These are phyloP conservation scores for Mechanitis mazaeus DNA, from an alignment of 2,888 invertebrate species.

Conservation along the genomic window DNA sequence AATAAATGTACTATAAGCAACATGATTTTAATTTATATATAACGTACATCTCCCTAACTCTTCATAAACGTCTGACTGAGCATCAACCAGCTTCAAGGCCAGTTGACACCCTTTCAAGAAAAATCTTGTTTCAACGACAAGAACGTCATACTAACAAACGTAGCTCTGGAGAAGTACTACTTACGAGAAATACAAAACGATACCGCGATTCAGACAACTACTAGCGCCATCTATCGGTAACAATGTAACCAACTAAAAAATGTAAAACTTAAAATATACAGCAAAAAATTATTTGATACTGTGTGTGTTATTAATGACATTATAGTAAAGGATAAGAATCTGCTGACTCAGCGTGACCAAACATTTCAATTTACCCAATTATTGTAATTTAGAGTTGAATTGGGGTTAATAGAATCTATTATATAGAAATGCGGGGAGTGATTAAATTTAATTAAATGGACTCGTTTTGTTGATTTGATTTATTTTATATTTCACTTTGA, in stretches of 20 bases:
- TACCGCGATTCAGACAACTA: conserved; percentile 29
- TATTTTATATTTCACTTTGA: conserved; percentile 2
- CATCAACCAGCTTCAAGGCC: conserved; percentile 23
- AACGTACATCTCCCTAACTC: too few species aligned
- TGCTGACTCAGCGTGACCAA: conserved; percentile 35
- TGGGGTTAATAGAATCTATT: conserved; percentile 56
- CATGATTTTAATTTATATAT: too few species aligned
- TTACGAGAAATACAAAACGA: conserved; percentile 15
- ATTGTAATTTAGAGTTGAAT: conserved; percentile 45
- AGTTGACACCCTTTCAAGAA: conserved; percentile 35
- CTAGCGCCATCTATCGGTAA: conserved; percentile 30
- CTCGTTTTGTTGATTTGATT: conserved; percentile 5
- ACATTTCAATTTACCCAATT: conserved; percentile 58
- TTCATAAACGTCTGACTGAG: neutral
- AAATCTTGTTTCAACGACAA: conserved; percentile 36
- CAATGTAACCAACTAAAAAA: neutral
- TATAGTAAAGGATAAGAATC: conserved; percentile 35
- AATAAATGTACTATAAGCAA: too few species aligned
- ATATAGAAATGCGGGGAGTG: conserved; percentile 37
- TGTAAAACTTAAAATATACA: conserved; percentile 2
- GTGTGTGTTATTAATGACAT: conserved; percentile 14
- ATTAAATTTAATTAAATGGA: conserved; percentile 11
- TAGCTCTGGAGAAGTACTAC: neutral
- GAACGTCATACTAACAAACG: conserved; percentile 18
- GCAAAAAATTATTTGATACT: neutral